Conservation (phyloP, 2,888 invertebrate species). For the Branchipolynoe longqiensis region DNA sequence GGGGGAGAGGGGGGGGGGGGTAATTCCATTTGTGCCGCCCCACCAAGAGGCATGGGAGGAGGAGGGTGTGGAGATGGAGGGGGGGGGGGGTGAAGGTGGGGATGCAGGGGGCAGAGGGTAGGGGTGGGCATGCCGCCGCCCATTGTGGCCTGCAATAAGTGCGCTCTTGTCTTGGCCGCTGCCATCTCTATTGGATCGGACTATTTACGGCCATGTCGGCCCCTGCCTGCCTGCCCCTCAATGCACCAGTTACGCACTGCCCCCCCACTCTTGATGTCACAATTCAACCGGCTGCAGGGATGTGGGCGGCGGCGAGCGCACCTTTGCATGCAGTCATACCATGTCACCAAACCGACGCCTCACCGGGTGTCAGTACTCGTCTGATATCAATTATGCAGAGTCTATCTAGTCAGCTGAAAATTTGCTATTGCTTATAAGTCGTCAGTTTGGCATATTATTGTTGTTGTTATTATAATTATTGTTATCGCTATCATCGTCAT, state of each 20-base stretch:
- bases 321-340: not conserved
- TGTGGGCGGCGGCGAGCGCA: not conserved
- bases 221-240: constrained; percentile 26
- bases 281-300: constrained; percentile 11
- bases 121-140: not conserved
- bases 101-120: constrained; percentile 8
- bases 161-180: constrained; percentile 11
- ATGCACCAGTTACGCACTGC: constrained; percentile 36
- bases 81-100: not conserved
- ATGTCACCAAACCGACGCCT: not conserved
- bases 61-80: constrained; percentile 31
- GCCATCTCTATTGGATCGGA: constrained; percentile 37
- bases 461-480: too few relatives aligned
- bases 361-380: not conserved
- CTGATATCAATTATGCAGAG: too few relatives aligned
- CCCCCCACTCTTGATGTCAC: constrained; percentile 50
- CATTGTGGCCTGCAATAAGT: not conserved
- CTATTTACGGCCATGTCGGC: constrained; percentile 26
- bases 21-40: constrained; percentile 52
- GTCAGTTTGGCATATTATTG: too few relatives aligned
- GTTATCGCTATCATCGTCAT: too few relatives aligned
- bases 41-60: constrained; percentile 2
- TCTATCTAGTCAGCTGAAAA: too few relatives aligned
- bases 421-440: too few relatives aligned
- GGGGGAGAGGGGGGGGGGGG: not conserved